Base-by-base conservation (phyloP, 2,113 vertebrate species). In the Trochalopteron elliotii region DNA sequence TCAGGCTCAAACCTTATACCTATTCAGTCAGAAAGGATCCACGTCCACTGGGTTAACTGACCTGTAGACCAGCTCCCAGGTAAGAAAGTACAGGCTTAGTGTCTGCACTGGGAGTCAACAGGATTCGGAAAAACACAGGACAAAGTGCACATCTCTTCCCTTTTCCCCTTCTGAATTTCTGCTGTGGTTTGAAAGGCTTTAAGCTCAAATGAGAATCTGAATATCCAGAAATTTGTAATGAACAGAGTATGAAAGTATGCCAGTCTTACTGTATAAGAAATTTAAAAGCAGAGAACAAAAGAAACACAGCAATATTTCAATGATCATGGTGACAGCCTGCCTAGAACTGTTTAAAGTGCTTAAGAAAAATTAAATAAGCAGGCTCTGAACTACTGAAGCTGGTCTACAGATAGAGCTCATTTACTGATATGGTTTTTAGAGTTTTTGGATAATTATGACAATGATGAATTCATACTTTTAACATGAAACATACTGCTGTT, bases 351-450 rank as follows among this genome's bases (percentile, higher is more conserved):
- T 93, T 64, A 85, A 85, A 7, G 25, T 44, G 65, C 72, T 78
- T 71, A 78, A 94, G 56, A 74, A 78, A 96, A 95, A 89, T 40
- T 68, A 89, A 83, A 72, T 40, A 74, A 87, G 64, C 77, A 82
- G 76, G 40, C 47, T 64, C 74, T 52, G 61, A 89, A 64, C 24
- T 85, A 50, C 40, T 76, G 56, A 64, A 94, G 30, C 69, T 82
- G 24, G 33, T 64, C 65, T 47, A 30, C 35, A 55, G 39, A 70
- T 45, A 93, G 18, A 90, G 67, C 49, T 83, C 49, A 76, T 90
- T 85, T 85, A 71, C 52, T 28, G n/a, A 57, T 0, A 37, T 0
- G 15, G 22, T 20, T 90, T 87, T 90, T 37, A 89, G 78, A 89
- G n/a, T 1, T 82, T 90, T 67, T 61, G 35, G 69, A 56, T 83